A percentile compares a stretch with the other conserved stretches of the same genome.
Conservation (phyloP, 2,888 invertebrate genomes). For the Amiota minor region DNA sequence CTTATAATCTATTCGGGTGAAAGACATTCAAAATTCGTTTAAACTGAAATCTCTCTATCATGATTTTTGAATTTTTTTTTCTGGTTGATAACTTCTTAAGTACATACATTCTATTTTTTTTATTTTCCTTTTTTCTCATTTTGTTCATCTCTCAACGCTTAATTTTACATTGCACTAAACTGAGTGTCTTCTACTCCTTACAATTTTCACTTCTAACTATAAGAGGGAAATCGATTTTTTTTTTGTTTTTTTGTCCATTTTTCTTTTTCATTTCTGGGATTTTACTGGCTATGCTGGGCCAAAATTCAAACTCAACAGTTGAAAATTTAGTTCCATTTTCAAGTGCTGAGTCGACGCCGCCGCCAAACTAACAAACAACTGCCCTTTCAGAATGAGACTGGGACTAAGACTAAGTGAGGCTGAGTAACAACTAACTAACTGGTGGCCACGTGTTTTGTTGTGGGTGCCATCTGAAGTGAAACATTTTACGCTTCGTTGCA, state of each 20-base stretch:
- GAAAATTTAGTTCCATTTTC: no score
- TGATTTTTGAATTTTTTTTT: slow-evolving; percentile 42
- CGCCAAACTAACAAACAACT: background rate
- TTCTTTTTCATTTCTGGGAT: background rate
- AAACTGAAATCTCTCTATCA: slow-evolving; percentile 15
- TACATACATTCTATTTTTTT: slow-evolving; percentile 27
- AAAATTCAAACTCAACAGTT: background rate
- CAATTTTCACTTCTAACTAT: background rate
- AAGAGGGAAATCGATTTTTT: background rate
- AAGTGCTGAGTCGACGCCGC: background rate
- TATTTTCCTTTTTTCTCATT: slow-evolving; percentile 12
- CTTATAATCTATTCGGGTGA: no score
- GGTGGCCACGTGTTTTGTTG: slow-evolving; percentile 15
- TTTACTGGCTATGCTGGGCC: background rate
- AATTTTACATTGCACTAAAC: background rate
- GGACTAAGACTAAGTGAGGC: no score
- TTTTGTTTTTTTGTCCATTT: background rate
- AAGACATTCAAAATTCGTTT: no score
- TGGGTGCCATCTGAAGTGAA: slow-evolving; percentile 54
- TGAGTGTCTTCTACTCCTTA: slow-evolving; percentile 26
- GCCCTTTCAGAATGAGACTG: no score
- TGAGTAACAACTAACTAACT: no score
- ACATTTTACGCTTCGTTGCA: slow-evolving; percentile 60
- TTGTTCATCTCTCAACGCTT: slow-evolving; percentile 26
- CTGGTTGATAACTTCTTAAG: slow-evolving; percentile 28